Evolutionary conservation across 2,888 invertebrate species (phyloP), one percentile per base, ranked within the genome.

Genomic region (Synergus japonicus): DNA sequence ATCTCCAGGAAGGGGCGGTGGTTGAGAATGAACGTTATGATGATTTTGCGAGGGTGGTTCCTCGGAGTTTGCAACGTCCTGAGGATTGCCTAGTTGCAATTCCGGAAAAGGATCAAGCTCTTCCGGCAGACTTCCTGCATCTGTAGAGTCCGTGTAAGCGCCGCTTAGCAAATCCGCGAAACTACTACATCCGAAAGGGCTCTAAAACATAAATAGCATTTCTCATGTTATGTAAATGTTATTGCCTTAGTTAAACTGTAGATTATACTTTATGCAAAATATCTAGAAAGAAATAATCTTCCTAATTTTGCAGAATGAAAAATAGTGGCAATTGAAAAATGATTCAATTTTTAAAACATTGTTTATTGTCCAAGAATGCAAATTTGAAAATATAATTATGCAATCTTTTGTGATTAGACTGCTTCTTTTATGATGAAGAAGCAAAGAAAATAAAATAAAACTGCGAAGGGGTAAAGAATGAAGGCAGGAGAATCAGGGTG

Each of bases 101-200:
- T 96, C 96, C 84, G 95, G 95, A 91, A 96, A 96, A 46, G 96
- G 96, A 90, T 96, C 96, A 90, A 96, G 93, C 87, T 96, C 96
- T 91, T 96, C 96, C 90, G 95, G 94, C 88, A 95, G 93, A 88
- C 95, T 95, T 91, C 95, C 95, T 83, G 95, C 94, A 81, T 91
- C 91, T 60, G 90, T 83, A 84, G 95, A 95, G 92, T 96, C 96
- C 92, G 95, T 94, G 91, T 95, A 96, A 88, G 96, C 95, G 81
- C 95, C 95, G 91, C 95, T 95, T 91, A 96, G 94, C 92, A 96
- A 93, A 93, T 96, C 96, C 93, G 95, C 95, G 93, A 96, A 96
- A 93, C 95, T 96, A 92, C 94, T 94, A 93, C 96, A 94, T 93
- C 95, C 95, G 94, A 96, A 96, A 92, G 96, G 95, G 93, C 95